Evolutionary conservation across 2,113 vertebrate species (phyloP), one percentile per base, ranked within the genome.

Genomic region (Lucifuga dentata): DNA sequence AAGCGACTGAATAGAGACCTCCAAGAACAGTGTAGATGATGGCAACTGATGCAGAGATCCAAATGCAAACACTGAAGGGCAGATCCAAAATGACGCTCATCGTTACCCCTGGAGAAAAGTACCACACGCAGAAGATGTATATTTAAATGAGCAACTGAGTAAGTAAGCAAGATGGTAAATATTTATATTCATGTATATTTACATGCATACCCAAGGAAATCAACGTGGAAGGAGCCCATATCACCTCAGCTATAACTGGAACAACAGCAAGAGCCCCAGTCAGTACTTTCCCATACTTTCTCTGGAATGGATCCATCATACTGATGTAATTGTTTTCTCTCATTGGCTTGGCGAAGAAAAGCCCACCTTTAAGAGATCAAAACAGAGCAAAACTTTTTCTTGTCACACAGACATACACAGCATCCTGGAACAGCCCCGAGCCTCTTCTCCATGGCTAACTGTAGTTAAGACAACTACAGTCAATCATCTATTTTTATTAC

Each of bases 1-100:
- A 87, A 20, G 81, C 84, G 8, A 87, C 85, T 40, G 79, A 85
- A 36, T 75, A 76, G 19, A 87, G 62, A 0, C 85, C 85, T 41
- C 85, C 82, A 1, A 87, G 44, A 5, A 87, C 51, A 7, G 83
- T 87, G 64, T 83, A 85, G n/a, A 56, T 12, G 16, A 85, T 85
- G 8, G 73, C 73, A 5, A 85, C 76, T 2, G 59, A 51, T 39
- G 82, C 78, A 11, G 78, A 82, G 65, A 85, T 77, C 58, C 73
- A 72, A 49, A 87, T 58, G 7, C 81, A 67, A 7, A 78, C 10
- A 26, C 44, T 60, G 11, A 43, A 64, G 8, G 72, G 16, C 12
- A 85, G 13, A 20, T 68, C 73, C 24, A 81, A 29, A 10, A 81
- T 68, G 6, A 77, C 62, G 40, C 68, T 63, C 35, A 76, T 71